Evolutionary conservation across 2,797 vertebrate species (phyloP).

Genomic region (Coregonus ussuriensis): DNA sequence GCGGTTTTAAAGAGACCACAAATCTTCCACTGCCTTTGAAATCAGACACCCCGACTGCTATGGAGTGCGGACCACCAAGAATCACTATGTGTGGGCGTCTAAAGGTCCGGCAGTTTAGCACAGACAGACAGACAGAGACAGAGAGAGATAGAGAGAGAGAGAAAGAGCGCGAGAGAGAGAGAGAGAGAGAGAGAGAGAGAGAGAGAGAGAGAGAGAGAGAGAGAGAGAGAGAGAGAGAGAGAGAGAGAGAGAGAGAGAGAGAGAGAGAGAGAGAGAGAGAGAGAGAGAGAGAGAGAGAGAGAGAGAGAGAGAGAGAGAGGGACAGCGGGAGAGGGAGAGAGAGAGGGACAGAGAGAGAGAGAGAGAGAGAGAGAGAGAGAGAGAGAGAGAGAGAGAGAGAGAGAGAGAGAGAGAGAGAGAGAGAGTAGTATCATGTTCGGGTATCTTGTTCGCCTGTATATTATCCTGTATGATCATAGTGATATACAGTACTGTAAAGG

Average conservation of each 20-base stretch:
- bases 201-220: too few relatives aligned
- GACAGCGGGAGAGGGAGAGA: neutral
- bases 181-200: neutral
- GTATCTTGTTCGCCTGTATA: too few relatives aligned
- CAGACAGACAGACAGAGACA: neutral
- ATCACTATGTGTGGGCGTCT: conserved; percentile 44
- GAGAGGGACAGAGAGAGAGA: too few relatives aligned
- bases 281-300: neutral
- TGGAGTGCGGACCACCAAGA: conserved; percentile 57
- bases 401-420: too few relatives aligned
- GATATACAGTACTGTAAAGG: too few relatives aligned
- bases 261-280: neutral
- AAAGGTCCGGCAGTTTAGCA: conserved; percentile 30
- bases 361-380: too few relatives aligned
- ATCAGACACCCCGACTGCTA: conserved; percentile 60
- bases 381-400: too few relatives aligned
- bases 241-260: neutral
- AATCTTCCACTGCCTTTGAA: conserved; percentile 72
- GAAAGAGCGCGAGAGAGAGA: neutral
- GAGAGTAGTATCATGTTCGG: too few relatives aligned
- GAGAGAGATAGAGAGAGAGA: neutral
- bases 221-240: neutral
- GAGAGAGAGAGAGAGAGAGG: neutral
- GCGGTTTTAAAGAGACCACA: conserved; percentile 65
- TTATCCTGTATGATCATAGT: too few relatives aligned